Base-by-base conservation (phyloP, 1,140 invertebrate genomes). In the Mycetomoellerius zeteki region DNA sequence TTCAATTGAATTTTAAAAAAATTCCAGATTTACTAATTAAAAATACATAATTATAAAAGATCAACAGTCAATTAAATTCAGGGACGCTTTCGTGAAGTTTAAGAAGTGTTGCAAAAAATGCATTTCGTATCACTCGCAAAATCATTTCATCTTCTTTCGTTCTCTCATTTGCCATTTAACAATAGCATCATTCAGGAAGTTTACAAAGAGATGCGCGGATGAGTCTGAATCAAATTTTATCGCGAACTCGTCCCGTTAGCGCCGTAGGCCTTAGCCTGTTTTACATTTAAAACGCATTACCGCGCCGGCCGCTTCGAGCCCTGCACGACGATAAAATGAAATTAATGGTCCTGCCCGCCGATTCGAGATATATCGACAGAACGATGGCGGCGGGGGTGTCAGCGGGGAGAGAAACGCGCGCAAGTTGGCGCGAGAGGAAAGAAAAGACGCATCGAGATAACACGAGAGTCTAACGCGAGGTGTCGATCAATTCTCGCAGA, bases 271-370 rank as follows among this genome's bases (percentile, higher is more conserved):
- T 95, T 92, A 91, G 93, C 89, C 94, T 94, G 94, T 94, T 95
- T 95, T 95, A 95, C 94, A 95, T 95, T 95, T 95, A 95, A 95
- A 95, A 95, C 93, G 94, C 95, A 95, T 95, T 95, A 95, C 93
- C 92, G 85, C 89, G 88, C 88, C 89, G 92, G 90, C 91, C 93
- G 91, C 84, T 93, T 91, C 91, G 93, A 95, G 94, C 94, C 93
- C 93, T 88, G 86, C 75, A 86, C 88, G 85, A 92, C 93, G 95
- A 95, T 95, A 95, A 95, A 95, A 95, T 92, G 93, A 95, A 95
- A 95, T 95, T 95, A 95, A 95, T 95, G 95, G 94, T 88, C 86
- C 93, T 93, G 91, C 91, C 91, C 91, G 91, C 91, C 94, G 94
- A 94, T 94, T 94, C 90, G 88, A 93, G 93, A 95, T 95, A 95